phyloP scores from a whole-genome alignment of 2,113 vertebrate genomes.

The Pheucticus melanocephalus region DNA sequence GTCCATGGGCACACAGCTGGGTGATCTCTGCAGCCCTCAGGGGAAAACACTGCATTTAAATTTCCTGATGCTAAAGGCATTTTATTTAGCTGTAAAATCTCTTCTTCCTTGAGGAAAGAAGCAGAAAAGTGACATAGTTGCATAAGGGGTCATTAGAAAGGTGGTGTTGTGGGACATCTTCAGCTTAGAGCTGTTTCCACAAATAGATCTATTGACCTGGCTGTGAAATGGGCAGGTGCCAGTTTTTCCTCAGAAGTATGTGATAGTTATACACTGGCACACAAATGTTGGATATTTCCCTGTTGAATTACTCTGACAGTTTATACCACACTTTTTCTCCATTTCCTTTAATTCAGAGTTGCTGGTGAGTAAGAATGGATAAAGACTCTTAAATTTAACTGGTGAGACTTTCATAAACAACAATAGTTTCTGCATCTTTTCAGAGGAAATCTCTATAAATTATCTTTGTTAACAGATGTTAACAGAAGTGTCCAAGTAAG shows the following conservation, averaged over 20 bases:
- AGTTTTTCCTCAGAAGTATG: neutral
- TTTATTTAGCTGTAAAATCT: neutral
- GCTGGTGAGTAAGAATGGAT: neutral
- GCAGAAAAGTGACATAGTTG: neutral
- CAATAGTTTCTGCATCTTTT: neutral
- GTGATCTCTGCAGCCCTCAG: neutral
- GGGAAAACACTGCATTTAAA: neutral
- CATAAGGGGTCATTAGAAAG: neutral
- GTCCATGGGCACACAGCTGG: neutral
- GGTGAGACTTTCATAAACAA: neutral
- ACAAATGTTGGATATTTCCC: neutral
- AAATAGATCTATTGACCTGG: neutral
- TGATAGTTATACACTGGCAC: neutral
- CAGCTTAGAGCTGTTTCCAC: neutral
- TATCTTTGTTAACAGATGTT: neutral
- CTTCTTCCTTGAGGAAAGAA: neutral
- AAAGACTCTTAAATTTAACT: neutral
- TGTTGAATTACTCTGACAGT: neutral
- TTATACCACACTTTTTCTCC: neutral
- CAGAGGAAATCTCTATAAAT: neutral
- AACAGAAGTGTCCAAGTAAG: neutral
- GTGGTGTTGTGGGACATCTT: neutral
- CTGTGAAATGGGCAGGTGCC: neutral
- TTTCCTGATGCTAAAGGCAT: neutral
- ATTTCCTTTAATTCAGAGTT: neutral